Base-by-base conservation (phyloP, 2,797 vertebrate species). In the Sphaeramia orbicularis region DNA sequence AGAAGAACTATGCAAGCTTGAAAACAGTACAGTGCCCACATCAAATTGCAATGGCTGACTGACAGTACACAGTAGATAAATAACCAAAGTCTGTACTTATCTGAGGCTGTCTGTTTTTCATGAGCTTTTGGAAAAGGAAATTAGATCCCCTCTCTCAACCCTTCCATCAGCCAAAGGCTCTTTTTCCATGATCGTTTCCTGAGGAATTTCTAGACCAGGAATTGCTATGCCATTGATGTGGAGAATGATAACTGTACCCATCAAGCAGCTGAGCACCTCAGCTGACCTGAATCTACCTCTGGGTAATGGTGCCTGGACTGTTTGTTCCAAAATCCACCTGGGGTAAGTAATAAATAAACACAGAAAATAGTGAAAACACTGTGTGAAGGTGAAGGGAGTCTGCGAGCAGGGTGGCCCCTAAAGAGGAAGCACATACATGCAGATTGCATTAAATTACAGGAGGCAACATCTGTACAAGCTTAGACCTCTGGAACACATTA, bases 91-190 rank as follows among this genome's bases (percentile, higher is more conserved):
- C 84, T 78, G 58, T 80, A 91, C 84, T 92, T 88, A 86, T 91
- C 86, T 86, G 61, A 82, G 79, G 80, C 71, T 24, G 89, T 91
- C 92, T 94, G 92, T 88, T 93, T 93, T 92, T 90, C 89, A 91
- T 93, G 86, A 92, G 86, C 79, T 81, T 91, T 91, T 91, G 84
- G 85, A 86, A 88, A 89, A 90, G 89, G 90, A 92, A 93, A 94
- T 92, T 86, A 87, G 82, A 93, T 90, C 84, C 78, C 60, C 11
- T 42, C 84, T 84, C 64, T 64, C 63, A 69, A 80, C 72, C 72
- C 51, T 77, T 75, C 67, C 64, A 83, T 79, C 81, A 83, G 83
- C 89, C 85, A 87, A 81, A 65, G 53, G 63, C 71, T 78, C 57
- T 83, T 87, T 90, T 89, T 88, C 80, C 86, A 84, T 71, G 69